phyloP scores from a whole-genome alignment of 2,113 vertebrate species.

The Microtus oregoni region DNA sequence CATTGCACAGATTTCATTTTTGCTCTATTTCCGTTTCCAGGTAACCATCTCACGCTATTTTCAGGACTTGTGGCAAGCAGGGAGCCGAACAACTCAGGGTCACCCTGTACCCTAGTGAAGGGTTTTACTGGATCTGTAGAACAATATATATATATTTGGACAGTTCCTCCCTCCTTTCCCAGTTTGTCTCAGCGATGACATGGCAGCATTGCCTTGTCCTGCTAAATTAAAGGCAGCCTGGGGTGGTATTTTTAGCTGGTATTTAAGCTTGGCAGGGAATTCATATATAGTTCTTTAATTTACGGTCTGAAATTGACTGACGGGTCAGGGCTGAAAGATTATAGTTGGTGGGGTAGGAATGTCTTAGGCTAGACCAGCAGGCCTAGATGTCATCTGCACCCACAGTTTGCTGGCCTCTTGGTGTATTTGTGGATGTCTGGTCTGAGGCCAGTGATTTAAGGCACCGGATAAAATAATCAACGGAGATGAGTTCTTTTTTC shows the following conservation, averaged over 20 bases:
- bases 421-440: not conserved
- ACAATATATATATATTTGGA: not conserved
- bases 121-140: constrained; percentile 28
- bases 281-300: constrained; percentile 76
- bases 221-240: constrained; percentile 48
- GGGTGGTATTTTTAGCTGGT: constrained; percentile 63
- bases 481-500: not conserved
- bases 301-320: constrained; percentile 53
- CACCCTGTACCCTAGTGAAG: not conserved
- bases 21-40: not conserved
- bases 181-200: not conserved
- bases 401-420: not conserved
- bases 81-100: not conserved
- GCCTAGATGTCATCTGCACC: not conserved
- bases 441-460: not conserved
- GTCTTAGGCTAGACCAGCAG: not conserved
- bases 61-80: not conserved
- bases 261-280: constrained; percentile 28
- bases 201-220: constrained; percentile 10
- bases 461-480: not conserved
- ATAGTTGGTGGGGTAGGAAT: constrained; percentile 4
- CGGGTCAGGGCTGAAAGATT: constrained; percentile 34
- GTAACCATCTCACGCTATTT: not conserved
- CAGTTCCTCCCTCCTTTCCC: constrained; percentile 19
- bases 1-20: not conserved